A percentile compares a stretch with the other conserved stretches of the same genome.
Conservation (phyloP, 2,797 vertebrate species). For the Nyctalus aviator region DNA sequence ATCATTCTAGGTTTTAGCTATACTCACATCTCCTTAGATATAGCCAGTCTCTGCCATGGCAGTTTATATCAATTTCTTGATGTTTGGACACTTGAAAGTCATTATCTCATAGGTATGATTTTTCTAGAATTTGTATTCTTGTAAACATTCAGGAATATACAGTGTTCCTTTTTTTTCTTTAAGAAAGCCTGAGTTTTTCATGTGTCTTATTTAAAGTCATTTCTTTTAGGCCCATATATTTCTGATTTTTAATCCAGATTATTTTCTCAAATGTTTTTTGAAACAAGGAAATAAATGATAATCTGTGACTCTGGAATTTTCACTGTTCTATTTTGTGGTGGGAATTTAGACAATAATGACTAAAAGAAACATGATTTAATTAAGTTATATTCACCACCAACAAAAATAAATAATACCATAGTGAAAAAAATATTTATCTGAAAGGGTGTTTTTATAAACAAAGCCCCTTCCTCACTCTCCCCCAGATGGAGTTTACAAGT, state of each 20-base stretch:
- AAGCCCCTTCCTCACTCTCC: not conserved
- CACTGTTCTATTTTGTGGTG: constrained; percentile 2
- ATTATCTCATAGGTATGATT: not conserved
- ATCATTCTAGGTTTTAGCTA: too few species aligned
- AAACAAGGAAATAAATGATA: constrained; percentile 21
- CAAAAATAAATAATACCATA: not conserved
- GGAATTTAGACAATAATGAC: not conserved
- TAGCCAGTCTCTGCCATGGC: not conserved
- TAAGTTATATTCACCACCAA: not conserved
- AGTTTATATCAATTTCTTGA: not conserved
- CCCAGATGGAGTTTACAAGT: not conserved
- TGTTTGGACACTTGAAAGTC: not conserved
- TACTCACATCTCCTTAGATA: not conserved
- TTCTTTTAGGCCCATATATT: not conserved
- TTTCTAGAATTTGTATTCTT: not conserved
- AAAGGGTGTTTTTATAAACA: not conserved
- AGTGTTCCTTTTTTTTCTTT: not conserved
- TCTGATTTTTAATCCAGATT: not conserved
- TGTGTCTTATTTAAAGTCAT: not conserved
- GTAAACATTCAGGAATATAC: not conserved
- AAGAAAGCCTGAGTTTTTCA: not conserved
- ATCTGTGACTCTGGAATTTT: not conserved
- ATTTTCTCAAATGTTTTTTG: constrained; percentile 13
- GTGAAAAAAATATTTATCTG: not conserved
- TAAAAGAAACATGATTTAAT: not conserved